Base-by-base conservation (phyloP, 1,140 invertebrate genomes). In the Solenopsis fugax region DNA sequence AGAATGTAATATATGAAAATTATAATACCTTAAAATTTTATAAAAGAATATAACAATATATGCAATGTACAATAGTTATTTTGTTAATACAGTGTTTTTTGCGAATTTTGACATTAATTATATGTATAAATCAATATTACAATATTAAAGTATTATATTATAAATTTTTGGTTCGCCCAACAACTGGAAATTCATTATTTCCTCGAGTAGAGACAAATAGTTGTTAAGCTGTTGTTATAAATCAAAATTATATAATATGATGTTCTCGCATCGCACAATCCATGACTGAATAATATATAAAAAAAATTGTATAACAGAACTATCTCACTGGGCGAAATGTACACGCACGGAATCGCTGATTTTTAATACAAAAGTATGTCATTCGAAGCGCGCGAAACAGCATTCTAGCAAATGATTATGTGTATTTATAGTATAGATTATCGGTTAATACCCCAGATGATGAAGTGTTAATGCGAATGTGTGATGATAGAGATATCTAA, bases 121-220 rank as follows among this genome's bases (percentile, higher is more conserved):
- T 54, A 45, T 52, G 16, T 54, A 56, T 29, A 5, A 60, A 54
- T 21, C 34, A 34, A 56, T 16, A 71, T 81, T 69, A 71, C 56
- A 80, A 21, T 77, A 48, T 64, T 41, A 21, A 41, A 78, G 34
- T 58, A 71, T 71, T 6, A n/a, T n/a, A n/a, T n/a, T n/a, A n/a
- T 29, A n/a, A 45, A 71, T 29, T 29, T 69, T 56, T 24, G 10
- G 21, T 24, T 69, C 5, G n/a, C 52, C 16, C 21, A 62, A 69
- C 29, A 29, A 2, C 29, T 29, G 2, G 29, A 41, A 29, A 81
- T 56, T 18, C 54, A 34, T 73, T 18, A 52, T 67, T 16, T 65
- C 10, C 21, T 54, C 4, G 5, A 69, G 13, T 56, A 9, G n/a
- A n/a, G n/a, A n/a, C n/a, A n/a, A n/a, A n/a, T 48, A 41, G 52